phyloP scores from a whole-genome alignment of 2,888 invertebrate genomes.

The Byasa hedistus region DNA sequence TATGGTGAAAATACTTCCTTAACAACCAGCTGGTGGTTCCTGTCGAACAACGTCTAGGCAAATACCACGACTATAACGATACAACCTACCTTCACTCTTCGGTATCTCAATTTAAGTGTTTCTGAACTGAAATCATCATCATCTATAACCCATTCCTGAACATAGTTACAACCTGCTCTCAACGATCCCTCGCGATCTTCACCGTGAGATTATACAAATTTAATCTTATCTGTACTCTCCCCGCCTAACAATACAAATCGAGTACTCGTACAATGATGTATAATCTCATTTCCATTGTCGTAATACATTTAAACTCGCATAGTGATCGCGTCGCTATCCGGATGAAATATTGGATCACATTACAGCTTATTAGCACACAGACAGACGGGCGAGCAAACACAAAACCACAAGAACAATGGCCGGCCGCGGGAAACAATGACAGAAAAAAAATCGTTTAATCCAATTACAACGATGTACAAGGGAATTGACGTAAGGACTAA shows the following conservation, averaged over 20 bases:
- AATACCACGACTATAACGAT: too few relatives aligned
- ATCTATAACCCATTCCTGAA: too few relatives aligned
- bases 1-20: too few relatives aligned
- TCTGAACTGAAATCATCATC: too few relatives aligned
- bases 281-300: conserved; percentile 42
- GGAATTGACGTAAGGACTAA: conserved; percentile 37
- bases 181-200: too few relatives aligned
- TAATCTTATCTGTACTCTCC: conserved; percentile 11
- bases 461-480: conserved; percentile 72
- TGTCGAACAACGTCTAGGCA: too few relatives aligned
- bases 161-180: too few relatives aligned
- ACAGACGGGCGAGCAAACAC: conserved; percentile 56
- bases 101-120: too few relatives aligned
- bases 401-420: conserved; percentile 62
- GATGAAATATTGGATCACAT: conserved; percentile 72
- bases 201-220: too few relatives aligned
- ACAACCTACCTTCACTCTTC: too few relatives aligned
- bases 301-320: conserved; percentile 37
- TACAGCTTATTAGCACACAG: conserved; percentile 71
- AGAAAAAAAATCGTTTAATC: conserved; percentile 74
- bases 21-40: too few relatives aligned
- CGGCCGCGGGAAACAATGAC: conserved; percentile 67
- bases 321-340: conserved; percentile 47
- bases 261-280: conserved; percentile 26
- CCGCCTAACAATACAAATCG: conserved; percentile 26